Percentiles rank a stretch among this genome's conserved stretches.
These are phyloP conservation scores for Labeo calbasu DNA, from an alignment of 2,797 vertebrate species.

Conservation along the genomic window DNA sequence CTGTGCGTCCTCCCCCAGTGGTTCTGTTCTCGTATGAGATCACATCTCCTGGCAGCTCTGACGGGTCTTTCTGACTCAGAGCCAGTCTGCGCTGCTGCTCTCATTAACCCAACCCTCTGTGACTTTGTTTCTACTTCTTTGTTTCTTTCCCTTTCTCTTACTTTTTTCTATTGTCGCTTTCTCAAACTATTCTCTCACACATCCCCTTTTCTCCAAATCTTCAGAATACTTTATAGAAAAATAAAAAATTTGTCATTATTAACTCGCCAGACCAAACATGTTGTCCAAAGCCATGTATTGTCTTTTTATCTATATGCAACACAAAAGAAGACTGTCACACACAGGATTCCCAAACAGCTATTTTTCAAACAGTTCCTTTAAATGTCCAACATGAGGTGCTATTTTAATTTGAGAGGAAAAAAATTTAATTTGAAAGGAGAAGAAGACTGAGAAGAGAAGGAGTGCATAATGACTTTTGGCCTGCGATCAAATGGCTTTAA, in stretches of 20 bases:
- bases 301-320: not conserved
- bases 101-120: conserved; percentile 42
- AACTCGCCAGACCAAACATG: not conserved
- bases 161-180: not conserved
- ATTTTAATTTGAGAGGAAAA: not conserved
- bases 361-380: not conserved
- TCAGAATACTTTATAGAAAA: not conserved
- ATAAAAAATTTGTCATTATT: not conserved
- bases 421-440: too few relatives aligned
- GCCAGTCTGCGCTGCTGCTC: conserved; percentile 45
- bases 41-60: conserved; percentile 49
- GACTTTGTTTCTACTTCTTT: conserved; percentile 31
- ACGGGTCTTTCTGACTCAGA: conserved; percentile 33
- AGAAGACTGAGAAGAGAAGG: not conserved
- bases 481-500: not conserved
- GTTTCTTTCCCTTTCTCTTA: not conserved
- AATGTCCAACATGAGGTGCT: not conserved
- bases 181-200: not conserved
- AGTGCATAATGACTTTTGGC: not conserved
- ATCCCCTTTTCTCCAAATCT: not conserved
- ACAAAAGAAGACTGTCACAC: not conserved
- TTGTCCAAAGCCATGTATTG: not conserved
- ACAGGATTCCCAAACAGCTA: not conserved
- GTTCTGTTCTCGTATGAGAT: conserved; percentile 45
- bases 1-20: conserved; percentile 30